A percentile compares a stretch with the other conserved stretches of the same genome.
phyloP scores from a whole-genome alignment of 2,888 invertebrate species.

The Cosmorhoe ocellata region DNA sequence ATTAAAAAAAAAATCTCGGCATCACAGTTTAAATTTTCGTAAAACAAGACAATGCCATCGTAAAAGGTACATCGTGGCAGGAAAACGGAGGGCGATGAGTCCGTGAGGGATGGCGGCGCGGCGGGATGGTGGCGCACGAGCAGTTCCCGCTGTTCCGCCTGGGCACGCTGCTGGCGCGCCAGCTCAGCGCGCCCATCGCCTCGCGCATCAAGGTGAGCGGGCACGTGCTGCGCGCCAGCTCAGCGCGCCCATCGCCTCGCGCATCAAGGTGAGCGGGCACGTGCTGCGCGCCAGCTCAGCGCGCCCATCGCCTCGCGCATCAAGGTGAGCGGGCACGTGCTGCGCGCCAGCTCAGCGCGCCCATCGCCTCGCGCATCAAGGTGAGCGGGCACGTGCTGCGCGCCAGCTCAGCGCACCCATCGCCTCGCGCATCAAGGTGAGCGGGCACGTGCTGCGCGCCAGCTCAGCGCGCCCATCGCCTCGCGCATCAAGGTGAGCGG shows the following conservation, averaged over 20 bases:
- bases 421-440: conserved; percentile 48
- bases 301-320: conserved; percentile 47
- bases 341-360: conserved; percentile 52
- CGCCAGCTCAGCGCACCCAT: conserved; percentile 52
- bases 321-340: conserved; percentile 49
- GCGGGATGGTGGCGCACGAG: conserved; percentile 23
- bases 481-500: conserved; percentile 47
- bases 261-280: conserved; percentile 50
- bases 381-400: conserved; percentile 47
- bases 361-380: conserved; percentile 49
- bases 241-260: conserved; percentile 47
- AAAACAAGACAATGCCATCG: too few relatives aligned
- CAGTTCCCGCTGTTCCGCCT: conserved; percentile 54
- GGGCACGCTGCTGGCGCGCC: conserved; percentile 50
- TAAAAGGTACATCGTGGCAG: too few relatives aligned
- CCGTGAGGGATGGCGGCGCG: too few relatives aligned
- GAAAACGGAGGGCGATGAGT: too few relatives aligned
- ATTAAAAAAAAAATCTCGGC: too few relatives aligned
- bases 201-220: conserved; percentile 47
- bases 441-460: conserved; percentile 50
- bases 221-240: conserved; percentile 51
- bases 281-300: conserved; percentile 51
- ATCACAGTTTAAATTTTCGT: too few relatives aligned
- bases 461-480: conserved; percentile 50
- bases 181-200: conserved; percentile 50